A percentile compares a stretch with the other conserved stretches of the same genome.
phyloP scores from a whole-genome alignment of 2,113 vertebrate genomes.

The Lycocorax pyrrhopterus region DNA sequence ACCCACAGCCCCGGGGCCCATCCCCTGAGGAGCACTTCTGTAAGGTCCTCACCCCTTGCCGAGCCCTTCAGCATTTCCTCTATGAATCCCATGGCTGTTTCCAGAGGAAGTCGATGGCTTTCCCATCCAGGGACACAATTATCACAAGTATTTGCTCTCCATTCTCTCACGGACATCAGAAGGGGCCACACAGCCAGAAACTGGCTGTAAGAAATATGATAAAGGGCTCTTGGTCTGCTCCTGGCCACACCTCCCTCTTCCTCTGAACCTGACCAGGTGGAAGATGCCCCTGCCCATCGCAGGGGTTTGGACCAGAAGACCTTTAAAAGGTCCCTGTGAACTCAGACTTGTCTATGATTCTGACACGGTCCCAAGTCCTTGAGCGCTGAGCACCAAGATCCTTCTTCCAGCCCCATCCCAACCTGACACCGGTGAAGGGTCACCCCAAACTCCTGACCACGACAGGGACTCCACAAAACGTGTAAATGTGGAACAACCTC shows the following conservation, averaged over 20 bases:
- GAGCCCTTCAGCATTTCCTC: background rate
- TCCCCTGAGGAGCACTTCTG: background rate
- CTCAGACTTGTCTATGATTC: background rate
- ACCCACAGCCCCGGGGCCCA: background rate
- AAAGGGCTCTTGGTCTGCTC: background rate
- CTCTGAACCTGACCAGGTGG: background rate
- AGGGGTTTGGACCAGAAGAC: background rate
- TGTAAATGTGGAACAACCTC: fast-evolving
- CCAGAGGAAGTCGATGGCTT: background rate
- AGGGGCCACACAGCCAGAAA: background rate
- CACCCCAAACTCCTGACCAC: background rate
- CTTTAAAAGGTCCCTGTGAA: background rate
- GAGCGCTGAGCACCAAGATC: background rate
- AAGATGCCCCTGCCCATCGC: background rate
- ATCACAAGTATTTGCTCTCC: background rate
- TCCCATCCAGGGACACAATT: background rate
- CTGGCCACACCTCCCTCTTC: background rate
- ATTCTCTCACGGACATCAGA: background rate
- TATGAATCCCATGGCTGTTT: background rate
- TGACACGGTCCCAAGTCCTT: background rate
- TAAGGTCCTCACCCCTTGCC: background rate
- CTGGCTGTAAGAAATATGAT: fast-evolving
- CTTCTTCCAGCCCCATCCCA: background rate
- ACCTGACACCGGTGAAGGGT: fast-evolving
- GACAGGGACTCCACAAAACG: background rate